Conservation (phyloP, 1,140 invertebrate genomes). For the Drusus annulatus region DNA sequence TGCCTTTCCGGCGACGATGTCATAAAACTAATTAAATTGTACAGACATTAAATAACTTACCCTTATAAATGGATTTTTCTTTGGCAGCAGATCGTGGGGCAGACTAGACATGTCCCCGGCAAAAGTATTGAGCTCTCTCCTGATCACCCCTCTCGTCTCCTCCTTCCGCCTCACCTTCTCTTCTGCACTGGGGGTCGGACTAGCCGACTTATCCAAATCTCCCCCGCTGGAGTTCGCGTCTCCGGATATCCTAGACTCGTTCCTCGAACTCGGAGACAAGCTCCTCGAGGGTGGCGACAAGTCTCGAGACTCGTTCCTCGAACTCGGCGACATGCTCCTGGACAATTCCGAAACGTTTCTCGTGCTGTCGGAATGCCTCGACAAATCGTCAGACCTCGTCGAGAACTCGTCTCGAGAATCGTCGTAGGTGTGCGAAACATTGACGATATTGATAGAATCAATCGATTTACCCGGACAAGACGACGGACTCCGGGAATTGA, state of each 20-base stretch:
- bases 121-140: constrained; percentile 36
- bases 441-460: not conserved
- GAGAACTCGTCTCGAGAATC: not conserved
- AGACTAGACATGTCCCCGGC: constrained; percentile 50
- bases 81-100: constrained; percentile 54
- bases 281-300: constrained; percentile 14
- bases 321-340: constrained; percentile 27
- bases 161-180: not conserved
- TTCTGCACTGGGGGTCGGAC: not conserved
- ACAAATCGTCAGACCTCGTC: not conserved
- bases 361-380: constrained; percentile 13
- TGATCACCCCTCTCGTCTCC: not conserved
- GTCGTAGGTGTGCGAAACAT: constrained; percentile 21
- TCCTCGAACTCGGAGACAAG: constrained; percentile 32
- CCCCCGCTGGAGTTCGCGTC: constrained; percentile 1
- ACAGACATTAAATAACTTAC: constrained; percentile 47
- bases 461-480: not conserved
- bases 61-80: constrained; percentile 57
- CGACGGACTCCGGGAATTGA: constrained; percentile 9
- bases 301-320: constrained; percentile 27
- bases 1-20: too few species aligned
- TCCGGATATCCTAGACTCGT: constrained; percentile 35
- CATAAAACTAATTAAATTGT: not conserved
- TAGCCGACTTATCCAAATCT: constrained; percentile 13
- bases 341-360: constrained; percentile 23